Conservation (phyloP, 2,888 invertebrate species). For the Ryuthela nishihirai region DNA sequence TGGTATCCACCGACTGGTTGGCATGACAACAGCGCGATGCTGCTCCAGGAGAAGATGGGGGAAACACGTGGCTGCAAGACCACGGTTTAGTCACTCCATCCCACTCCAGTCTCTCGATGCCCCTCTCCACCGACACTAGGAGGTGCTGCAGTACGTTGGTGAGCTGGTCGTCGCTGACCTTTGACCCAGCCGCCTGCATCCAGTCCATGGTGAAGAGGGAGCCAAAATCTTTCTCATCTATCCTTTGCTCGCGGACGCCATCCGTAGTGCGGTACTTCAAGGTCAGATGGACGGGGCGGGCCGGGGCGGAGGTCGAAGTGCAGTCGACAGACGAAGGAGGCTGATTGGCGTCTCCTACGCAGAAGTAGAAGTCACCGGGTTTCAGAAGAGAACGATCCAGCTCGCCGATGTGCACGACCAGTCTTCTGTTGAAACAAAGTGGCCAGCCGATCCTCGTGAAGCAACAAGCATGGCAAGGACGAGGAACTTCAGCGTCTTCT, state of each 20-base stretch:
- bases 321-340: too few species aligned
- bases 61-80: conserved; percentile 3
- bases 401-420: conserved; percentile 33
- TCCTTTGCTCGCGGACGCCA: conserved; percentile 4
- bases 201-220: conserved; percentile 39
- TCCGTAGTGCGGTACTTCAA: background rate
- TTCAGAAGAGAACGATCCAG: conserved; percentile 24
- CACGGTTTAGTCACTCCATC: conserved; percentile 49
- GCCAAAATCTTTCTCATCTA: conserved; percentile 4
- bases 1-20: conserved; percentile 24
- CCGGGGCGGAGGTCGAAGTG: background rate
- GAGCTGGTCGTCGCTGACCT: conserved; percentile 54
- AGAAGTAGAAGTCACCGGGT: conserved; percentile 35
- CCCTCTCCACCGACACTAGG: conserved; percentile 65
- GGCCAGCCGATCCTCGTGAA: conserved; percentile 41
- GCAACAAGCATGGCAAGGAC: too few species aligned
- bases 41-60: background rate
- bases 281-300: too few species aligned
- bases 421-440: conserved; percentile 8
- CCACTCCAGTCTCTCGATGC: conserved; percentile 63
- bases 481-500: too few species aligned
- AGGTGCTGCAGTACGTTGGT: conserved; percentile 63
- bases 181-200: conserved; percentile 28
- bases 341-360: conserved; percentile 4
- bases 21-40: conserved; percentile 25